Percentiles rank a stretch among this genome's conserved stretches.
phyloP scores from a whole-genome alignment of 1,140 invertebrate species.

The Saccostrea glomerata region DNA sequence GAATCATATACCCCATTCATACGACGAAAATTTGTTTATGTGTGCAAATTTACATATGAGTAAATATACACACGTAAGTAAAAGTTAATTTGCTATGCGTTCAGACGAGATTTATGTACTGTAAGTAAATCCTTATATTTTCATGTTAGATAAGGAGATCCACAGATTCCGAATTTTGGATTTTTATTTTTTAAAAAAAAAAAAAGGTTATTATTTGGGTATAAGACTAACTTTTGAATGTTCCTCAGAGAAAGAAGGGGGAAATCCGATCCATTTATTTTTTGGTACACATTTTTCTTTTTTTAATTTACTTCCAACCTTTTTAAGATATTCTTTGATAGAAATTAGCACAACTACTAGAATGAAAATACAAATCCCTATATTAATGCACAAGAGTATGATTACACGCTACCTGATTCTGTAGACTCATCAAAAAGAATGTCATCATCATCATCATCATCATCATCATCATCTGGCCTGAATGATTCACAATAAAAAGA shows the following conservation, averaged over 20 bases:
- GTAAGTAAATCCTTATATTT: too few species aligned
- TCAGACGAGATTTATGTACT: too few species aligned
- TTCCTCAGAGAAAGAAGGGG: too few species aligned
- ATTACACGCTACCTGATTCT: constrained; percentile 15
- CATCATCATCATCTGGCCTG: constrained; percentile 16
- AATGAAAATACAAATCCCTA: constrained; percentile 1
- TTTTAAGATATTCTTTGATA: background rate
- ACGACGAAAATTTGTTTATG: background rate
- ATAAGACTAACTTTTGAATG: too few species aligned
- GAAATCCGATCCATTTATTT: too few species aligned
- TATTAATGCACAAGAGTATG: background rate
- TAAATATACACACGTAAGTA: too few species aligned
- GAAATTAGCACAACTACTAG: constrained; percentile 1
- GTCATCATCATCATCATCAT: constrained; percentile 19
- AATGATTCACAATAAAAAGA: background rate
- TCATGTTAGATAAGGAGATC: too few species aligned
- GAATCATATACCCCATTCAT: background rate
- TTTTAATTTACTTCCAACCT: constrained; percentile 7
- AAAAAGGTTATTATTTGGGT: too few species aligned
- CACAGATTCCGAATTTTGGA: too few species aligned
- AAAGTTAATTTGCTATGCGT: too few species aligned
- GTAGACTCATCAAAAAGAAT: background rate
- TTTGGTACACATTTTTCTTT: background rate
- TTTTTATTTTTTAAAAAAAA: too few species aligned
- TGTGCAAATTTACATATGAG: too few species aligned